phyloP scores from a whole-genome alignment of 2,888 invertebrate genomes.

The Apamea monoglypha region DNA sequence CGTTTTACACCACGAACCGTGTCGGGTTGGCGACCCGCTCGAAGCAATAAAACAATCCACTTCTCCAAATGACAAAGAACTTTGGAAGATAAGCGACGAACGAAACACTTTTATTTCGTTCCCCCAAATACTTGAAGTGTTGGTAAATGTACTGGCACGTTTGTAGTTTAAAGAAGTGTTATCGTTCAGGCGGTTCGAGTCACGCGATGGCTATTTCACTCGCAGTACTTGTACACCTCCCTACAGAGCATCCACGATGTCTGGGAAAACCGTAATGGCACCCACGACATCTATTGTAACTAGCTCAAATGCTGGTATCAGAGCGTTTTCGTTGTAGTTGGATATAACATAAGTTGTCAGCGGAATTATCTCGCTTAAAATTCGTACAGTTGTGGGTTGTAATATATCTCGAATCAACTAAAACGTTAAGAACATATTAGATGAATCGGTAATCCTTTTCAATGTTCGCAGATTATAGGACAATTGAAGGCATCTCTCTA shows the following conservation, averaged over 20 bases:
- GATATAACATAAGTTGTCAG: slow-evolving; percentile 22
- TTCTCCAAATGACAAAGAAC: slow-evolving; percentile 61
- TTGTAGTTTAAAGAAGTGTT: slow-evolving; percentile 65
- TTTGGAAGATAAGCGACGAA: slow-evolving; percentile 60
- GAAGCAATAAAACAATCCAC: slow-evolving; percentile 61
- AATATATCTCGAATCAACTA: background rate
- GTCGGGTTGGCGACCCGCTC: slow-evolving; percentile 59
- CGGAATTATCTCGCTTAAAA: slow-evolving; percentile 14
- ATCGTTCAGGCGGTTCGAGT: slow-evolving; percentile 60
- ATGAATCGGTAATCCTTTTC: background rate
- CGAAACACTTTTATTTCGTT: slow-evolving; percentile 61
- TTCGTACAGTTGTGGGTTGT: background rate
- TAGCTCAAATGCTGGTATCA: slow-evolving; percentile 36
- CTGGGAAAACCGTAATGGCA: slow-evolving; percentile 49
- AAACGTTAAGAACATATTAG: background rate
- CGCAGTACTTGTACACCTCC: slow-evolving; percentile 43
- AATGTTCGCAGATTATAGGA: slow-evolving; percentile 11
- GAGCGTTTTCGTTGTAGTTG: slow-evolving; percentile 15
- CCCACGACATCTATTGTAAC: slow-evolving; percentile 58
- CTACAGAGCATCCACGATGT: slow-evolving; percentile 53
- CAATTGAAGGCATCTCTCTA: slow-evolving; percentile 2
- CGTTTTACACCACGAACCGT: slow-evolving; percentile 60
- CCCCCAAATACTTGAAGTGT: slow-evolving; percentile 62
- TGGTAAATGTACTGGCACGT: slow-evolving; percentile 60
- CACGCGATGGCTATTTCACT: slow-evolving; percentile 62